Evolutionary conservation across 2,888 invertebrate genomes (phyloP).

Genomic region (Drosophila gaucha): DNA sequence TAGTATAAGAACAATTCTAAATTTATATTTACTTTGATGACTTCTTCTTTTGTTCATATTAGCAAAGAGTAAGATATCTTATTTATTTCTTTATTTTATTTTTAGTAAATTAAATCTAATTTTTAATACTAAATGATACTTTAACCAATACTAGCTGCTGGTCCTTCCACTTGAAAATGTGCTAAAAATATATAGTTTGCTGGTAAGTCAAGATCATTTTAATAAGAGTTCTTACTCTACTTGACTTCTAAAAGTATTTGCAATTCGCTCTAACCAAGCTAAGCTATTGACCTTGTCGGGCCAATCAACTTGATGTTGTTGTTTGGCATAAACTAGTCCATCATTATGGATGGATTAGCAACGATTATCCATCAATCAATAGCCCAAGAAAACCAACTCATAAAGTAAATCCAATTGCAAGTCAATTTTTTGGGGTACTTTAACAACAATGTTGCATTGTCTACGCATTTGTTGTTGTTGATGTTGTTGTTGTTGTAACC

Average conservation of each 20-base stretch:
- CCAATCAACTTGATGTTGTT: not conserved
- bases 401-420: conserved; percentile 49
- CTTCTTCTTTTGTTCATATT: too few relatives aligned
- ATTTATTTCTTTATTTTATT: too few relatives aligned
- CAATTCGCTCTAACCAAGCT: not conserved
- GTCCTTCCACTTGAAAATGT: too few relatives aligned
- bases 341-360: conserved; percentile 24
- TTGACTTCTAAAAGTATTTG: not conserved
- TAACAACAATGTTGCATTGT: conserved; percentile 52
- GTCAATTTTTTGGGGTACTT: conserved; percentile 50
- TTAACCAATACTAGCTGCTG: too few relatives aligned
- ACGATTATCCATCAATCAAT: conserved; percentile 32
- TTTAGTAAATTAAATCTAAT: too few relatives aligned
- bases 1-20: too few relatives aligned
- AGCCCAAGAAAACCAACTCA: conserved; percentile 7
- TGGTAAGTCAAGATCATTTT: too few relatives aligned
- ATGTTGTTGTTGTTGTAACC: conserved; percentile 22
- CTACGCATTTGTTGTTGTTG: conserved; percentile 23
- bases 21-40: not conserved
- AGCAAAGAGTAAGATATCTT: too few relatives aligned
- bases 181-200: too few relatives aligned
- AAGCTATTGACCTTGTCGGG: conserved; percentile 30
- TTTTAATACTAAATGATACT: too few relatives aligned
- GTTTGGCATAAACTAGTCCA: conserved; percentile 10
- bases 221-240: too few relatives aligned